Evolutionary conservation across 2,888 invertebrate genomes (phyloP).

Genomic region (Morpho helenor): DNA sequence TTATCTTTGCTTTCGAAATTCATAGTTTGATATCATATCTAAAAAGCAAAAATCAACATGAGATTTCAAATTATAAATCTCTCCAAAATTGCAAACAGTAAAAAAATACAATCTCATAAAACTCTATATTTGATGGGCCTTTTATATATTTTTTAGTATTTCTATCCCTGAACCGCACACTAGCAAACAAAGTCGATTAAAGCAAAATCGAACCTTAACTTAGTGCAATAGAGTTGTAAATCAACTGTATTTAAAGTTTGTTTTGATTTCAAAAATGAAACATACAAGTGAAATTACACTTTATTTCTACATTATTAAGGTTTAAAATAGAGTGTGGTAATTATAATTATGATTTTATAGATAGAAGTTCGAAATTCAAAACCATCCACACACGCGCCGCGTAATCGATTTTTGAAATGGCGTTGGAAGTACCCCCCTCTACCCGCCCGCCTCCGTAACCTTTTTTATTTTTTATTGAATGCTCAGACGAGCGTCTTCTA

Average conservation of each 20-base stretch:
- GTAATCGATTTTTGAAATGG: constrained; percentile 73
- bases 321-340: not conserved
- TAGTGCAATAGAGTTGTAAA: not conserved
- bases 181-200: constrained; percentile 1
- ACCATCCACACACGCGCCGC: constrained; percentile 65
- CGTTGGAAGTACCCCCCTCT: constrained; percentile 26
- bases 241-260: not conserved
- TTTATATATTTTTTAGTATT: constrained; percentile 10
- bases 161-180: constrained; percentile 14
- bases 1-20: no score
- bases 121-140: constrained; percentile 11
- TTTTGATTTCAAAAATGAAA: not conserved
- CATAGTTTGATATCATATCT: no score
- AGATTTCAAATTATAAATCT: not conserved
- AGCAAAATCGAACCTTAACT: not conserved
- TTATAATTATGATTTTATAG: constrained; percentile 20
- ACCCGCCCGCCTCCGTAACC: constrained; percentile 31
- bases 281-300: constrained; percentile 1
- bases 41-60: not conserved
- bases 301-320: not conserved
- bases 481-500: constrained; percentile 16
- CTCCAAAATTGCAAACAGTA: not conserved
- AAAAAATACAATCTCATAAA: constrained; percentile 17
- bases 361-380: constrained; percentile 43
- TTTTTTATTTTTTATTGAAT: constrained; percentile 30